These are phyloP conservation scores for Mystacides longicornis DNA, from an alignment of 2,888 invertebrate species.

Conservation along the genomic window DNA sequence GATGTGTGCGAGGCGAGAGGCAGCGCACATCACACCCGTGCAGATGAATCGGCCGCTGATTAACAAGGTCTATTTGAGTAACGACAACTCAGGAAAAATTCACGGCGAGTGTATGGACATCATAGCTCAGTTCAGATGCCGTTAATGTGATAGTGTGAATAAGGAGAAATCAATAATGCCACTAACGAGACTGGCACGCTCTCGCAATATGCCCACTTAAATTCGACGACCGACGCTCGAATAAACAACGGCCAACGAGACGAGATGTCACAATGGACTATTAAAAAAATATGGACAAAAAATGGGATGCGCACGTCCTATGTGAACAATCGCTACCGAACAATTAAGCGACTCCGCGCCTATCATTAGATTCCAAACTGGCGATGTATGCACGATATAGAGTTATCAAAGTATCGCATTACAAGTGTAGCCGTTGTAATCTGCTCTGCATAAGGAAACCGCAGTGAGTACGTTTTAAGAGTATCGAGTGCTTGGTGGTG, in stretches of 20 bases:
- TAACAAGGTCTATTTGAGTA: conserved; percentile 13
- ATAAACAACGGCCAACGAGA: conserved; percentile 3
- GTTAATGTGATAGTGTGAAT: too few species aligned
- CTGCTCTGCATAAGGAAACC: neutral
- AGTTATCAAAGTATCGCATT: conserved; percentile 11
- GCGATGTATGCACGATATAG: neutral
- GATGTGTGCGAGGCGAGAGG: conserved; percentile 5
- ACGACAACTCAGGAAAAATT: conserved; percentile 18
- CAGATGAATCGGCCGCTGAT: conserved; percentile 18
- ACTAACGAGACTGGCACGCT: conserved; percentile 11
- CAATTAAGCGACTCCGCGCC: conserved; percentile 8
- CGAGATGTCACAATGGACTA: neutral
- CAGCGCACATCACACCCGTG: too few species aligned
- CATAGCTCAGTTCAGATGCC: conserved; percentile 17
- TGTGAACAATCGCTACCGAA: conserved; percentile 7
- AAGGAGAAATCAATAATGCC: conserved; percentile 15
- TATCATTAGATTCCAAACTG: conserved; percentile 7
- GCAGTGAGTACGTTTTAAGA: too few species aligned
- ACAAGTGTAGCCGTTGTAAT: neutral
- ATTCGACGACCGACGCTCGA: conserved; percentile 4
- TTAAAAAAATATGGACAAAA: conserved; percentile 1
- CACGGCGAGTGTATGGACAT: conserved; percentile 7
- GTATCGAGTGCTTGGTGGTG: too few species aligned
- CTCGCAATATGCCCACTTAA: conserved; percentile 21
- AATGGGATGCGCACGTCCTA: conserved; percentile 9